These are phyloP conservation scores for Glareola pratincola DNA, from an alignment of 2,113 vertebrate species.

Conservation along the genomic window DNA sequence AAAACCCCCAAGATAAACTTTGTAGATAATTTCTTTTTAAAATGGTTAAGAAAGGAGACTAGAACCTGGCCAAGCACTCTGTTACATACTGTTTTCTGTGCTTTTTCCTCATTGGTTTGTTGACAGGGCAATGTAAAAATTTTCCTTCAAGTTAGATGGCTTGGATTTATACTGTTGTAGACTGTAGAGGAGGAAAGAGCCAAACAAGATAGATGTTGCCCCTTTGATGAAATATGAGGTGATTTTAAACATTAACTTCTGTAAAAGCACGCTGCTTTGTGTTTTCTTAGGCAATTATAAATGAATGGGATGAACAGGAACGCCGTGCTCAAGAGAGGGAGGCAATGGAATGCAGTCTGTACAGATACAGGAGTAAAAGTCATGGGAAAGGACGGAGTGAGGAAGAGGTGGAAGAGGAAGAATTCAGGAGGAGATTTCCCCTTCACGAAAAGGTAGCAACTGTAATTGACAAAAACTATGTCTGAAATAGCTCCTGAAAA, in stretches of 20 bases:
- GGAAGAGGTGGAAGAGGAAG: conserved; percentile 88
- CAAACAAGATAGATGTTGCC: neutral
- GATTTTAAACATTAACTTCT: neutral
- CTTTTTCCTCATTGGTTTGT: neutral
- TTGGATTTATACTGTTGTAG: neutral
- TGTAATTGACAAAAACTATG: neutral
- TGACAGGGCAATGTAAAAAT: neutral
- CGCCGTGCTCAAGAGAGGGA: conserved; percentile 76
- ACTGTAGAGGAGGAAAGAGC: neutral
- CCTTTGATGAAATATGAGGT: neutral
- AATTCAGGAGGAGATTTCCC: conserved; percentile 87
- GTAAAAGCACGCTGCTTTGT: conserved; percentile 26
- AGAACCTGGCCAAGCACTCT: neutral
- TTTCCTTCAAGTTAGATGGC: neutral
- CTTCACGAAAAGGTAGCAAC: conserved; percentile 81
- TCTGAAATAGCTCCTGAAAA: neutral
- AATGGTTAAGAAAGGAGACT: neutral
- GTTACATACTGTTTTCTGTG: neutral
- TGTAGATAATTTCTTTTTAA: neutral
- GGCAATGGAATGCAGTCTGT: conserved; percentile 82
- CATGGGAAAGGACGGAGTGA: conserved; percentile 80
- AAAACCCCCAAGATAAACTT: fast-evolving
- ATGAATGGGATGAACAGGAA: conserved; percentile 95
- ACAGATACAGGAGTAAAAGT: conserved; percentile 78
- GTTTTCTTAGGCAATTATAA: conserved; percentile 79